phyloP scores from a whole-genome alignment of 2,888 invertebrate species.

The Acronicta alni region DNA sequence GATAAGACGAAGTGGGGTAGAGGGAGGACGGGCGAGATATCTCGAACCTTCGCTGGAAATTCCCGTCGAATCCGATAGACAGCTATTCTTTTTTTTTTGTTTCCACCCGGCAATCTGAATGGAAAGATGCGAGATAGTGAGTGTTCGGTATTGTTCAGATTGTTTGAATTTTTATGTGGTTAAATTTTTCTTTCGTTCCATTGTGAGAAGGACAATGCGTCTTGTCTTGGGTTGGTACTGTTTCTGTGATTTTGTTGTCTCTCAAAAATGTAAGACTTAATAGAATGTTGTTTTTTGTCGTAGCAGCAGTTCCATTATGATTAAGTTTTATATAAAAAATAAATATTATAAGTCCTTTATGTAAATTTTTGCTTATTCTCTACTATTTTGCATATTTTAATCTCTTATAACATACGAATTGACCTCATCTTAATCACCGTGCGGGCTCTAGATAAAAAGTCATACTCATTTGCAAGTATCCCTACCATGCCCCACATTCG shows the following conservation, averaged over 20 bases:
- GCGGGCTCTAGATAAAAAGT: constrained; percentile 18
- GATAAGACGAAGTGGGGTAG: constrained; percentile 67
- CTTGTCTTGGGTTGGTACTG: constrained; percentile 34
- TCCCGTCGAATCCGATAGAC: constrained; percentile 60
- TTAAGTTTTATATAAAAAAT: too few relatives aligned
- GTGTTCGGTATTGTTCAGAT: constrained; percentile 53
- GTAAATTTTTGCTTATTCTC: too few relatives aligned
- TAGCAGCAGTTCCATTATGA: not conserved
- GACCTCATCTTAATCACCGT: too few relatives aligned
- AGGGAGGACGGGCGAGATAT: constrained; percentile 57
- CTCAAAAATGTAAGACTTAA: constrained; percentile 12
- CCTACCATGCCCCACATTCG: constrained; percentile 41
- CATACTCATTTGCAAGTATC: constrained; percentile 41
- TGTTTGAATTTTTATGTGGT: constrained; percentile 48
- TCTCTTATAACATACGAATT: too few relatives aligned
- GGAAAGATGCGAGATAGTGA: constrained; percentile 57
- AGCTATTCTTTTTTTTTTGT: constrained; percentile 57
- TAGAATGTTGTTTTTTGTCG: not conserved
- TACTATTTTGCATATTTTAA: too few relatives aligned
- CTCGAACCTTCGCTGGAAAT: constrained; percentile 58
- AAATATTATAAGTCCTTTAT: too few relatives aligned
- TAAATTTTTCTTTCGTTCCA: constrained; percentile 34
- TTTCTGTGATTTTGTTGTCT: constrained; percentile 17
- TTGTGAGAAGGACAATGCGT: constrained; percentile 37
- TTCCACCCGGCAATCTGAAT: constrained; percentile 57